A percentile compares a stretch with the other conserved stretches of the same genome.
These are phyloP conservation scores for Halisarca cf. caerulea DNA, from an alignment of 37 sponge, comb jelly and placozoan species.

Conservation along the genomic window DNA sequence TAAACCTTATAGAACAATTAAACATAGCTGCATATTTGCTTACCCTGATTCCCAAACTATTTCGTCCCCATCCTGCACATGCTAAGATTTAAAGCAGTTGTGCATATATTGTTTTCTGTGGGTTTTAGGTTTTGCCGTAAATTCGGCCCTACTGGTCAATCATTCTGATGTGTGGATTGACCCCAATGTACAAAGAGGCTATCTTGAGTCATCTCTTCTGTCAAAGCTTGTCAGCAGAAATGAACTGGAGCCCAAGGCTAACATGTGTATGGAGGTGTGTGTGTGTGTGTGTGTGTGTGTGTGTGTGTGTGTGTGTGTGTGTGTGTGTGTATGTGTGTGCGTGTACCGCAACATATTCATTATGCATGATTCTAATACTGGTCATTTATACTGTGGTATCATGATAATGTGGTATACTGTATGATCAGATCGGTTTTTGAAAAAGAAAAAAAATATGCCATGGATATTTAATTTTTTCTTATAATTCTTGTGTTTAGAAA, in stretches of 20 bases:
- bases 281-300: neutral
- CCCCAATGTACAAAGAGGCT: conserved; percentile 49
- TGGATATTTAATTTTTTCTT: no score
- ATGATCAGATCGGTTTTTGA: no score
- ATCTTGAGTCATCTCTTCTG: conserved; percentile 73
- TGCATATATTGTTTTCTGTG: neutral
- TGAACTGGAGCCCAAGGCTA: conserved; percentile 70
- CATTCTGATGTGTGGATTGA: conserved; percentile 33
- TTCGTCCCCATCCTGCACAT: neutral
- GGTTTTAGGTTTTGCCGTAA: conserved; percentile 86
- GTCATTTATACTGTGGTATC: neutral
- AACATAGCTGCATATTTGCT: neutral
- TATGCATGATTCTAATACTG: neutral
- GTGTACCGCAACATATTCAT: neutral
- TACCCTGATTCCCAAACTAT: no score
- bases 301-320: neutral
- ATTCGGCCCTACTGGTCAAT: conserved; percentile 42
- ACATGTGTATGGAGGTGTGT: conserved; percentile 63
- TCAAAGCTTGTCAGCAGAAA: conserved; percentile 12
- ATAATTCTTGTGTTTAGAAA: no score
- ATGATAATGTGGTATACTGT: neutral
- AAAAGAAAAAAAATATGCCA: no score
- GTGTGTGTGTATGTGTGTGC: neutral
- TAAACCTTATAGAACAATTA: no score
- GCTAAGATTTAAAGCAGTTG: no score